Evolutionary conservation across 2,113 vertebrate genomes (phyloP), one percentile per base, ranked within the genome.

Genomic region (Pomatorhinus ruficollis): DNA sequence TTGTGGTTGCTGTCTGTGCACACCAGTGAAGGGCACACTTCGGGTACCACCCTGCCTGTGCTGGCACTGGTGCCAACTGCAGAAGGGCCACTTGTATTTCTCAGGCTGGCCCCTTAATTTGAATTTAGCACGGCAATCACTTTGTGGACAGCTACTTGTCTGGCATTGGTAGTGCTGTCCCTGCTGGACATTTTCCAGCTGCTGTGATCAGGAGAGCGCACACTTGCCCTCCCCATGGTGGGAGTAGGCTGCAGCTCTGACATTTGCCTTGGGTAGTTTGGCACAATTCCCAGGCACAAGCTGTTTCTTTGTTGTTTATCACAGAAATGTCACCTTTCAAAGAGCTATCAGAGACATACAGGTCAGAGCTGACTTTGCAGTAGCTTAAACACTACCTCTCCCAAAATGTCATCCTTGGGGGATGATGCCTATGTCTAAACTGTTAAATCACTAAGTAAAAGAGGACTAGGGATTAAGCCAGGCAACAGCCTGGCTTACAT

Each of bases 271-370:
- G 89, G 94, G 93, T 93, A 81, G 56, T 89, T 95, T 97, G 96
- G 96, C 94, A 75, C 35, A 52, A 4, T 66, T 90, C 93, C 96
- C 88, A 89, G 91, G 56, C 93, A 90, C 94, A 97, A 95, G 95
- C 94, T 95, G 94, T 63, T 95, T 90, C 83, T 95, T 95, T 95
- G 94, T 90, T 95, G 92, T 95, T 96, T 95, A 95, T 97, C 93
- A 78, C 91, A 90, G 91, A 95, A 95, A 95, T 90, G 89, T 92
- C 94, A 93, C 94, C 86, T 96, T 95, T 93, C 60, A 93, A 89
- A 44, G 60, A 81, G 80, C 72, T 95, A 71, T 95, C 10, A 0
- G 64, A 86, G 56, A 28, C 30, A 6, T 31, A 52, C 89, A 78
- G 94, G 95, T 95, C 86, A 90, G 91, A 95, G 63, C 96, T 95